These are phyloP conservation scores for Oryzias curvinotus DNA, from an alignment of 2,113 vertebrate species.

Conservation along the genomic window DNA sequence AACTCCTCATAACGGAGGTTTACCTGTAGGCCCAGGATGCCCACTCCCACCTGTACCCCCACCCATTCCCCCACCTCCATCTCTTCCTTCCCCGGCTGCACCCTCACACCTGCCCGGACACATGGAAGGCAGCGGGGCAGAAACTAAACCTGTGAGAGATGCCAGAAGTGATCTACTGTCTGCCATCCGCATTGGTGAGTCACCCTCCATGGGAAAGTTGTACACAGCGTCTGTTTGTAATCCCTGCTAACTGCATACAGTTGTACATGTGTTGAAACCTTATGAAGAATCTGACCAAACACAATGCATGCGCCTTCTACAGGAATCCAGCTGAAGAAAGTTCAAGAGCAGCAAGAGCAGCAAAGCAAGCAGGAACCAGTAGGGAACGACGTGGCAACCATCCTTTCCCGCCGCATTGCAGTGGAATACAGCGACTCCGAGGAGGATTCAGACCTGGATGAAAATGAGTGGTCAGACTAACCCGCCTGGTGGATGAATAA, in stretches of 20 bases:
- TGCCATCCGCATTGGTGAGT: constrained; percentile 92
- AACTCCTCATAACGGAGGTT: constrained; percentile 71
- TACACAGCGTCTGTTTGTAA: not conserved
- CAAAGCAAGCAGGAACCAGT: constrained; percentile 89
- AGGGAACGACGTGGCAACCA: constrained; percentile 95
- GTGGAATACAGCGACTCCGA: constrained; percentile 96
- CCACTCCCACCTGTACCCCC: constrained; percentile 77
- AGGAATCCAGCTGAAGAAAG: constrained; percentile 97
- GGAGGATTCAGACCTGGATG: constrained; percentile 92
- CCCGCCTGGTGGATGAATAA: not conserved
- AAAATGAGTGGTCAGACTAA: constrained; percentile 95
- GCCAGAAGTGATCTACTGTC: constrained; percentile 90
- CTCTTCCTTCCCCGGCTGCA: constrained; percentile 57
- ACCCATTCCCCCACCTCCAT: constrained; percentile 76
- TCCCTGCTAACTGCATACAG: no score
- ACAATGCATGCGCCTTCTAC: constrained; percentile 1
- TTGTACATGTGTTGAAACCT: no score
- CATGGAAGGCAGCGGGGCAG: constrained; percentile 13
- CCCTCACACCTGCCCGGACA: constrained; percentile 57
- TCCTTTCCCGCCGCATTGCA: constrained; percentile 90
- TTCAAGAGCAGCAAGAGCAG: constrained; percentile 94
- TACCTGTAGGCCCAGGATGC: constrained; percentile 65
- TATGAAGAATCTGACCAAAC: not conserved
- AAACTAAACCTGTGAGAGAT: constrained; percentile 76
- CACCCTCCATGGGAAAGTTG: not conserved